Evolutionary conservation across 1,140 invertebrate species (phyloP), one percentile per base, ranked within the genome.

Genomic region (Drosophila orena): DNA sequence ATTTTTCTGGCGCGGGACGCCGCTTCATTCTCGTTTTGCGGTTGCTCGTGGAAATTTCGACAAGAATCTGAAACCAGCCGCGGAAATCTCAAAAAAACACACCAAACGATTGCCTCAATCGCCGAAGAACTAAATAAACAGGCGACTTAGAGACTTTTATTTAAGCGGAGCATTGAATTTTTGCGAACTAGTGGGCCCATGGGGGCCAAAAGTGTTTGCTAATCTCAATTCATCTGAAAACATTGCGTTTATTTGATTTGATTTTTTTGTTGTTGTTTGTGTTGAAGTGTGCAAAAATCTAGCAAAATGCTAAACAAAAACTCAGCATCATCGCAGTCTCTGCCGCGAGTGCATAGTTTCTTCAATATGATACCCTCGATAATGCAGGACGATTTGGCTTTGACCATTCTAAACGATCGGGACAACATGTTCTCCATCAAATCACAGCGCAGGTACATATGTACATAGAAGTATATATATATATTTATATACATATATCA

Each of bases 341-440:
- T 91, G 90, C 90, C 90, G 64, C 90, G 90, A 35, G 90, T 91
- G 38, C 90, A 91, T 53, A 91, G 90, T 30, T 91, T 91, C 55
- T 91, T 91, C 80, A 91, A 91, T 38, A 91, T 90, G 86, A 91
- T 91, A 76, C 90, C 90, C 5, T 85, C 90, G 49, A 91, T 91
- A 49, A 60, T 91, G 79, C 86, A 92, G 73, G 84, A 89, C 54
- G 91, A 92, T 75, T 74, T 92, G 81, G 91, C 91, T 15, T 59
- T 91, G 15, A 81, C 91, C 3, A 91, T 92, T 53, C 22, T 79
- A 17, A 79, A 77, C 74, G 91, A 92, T 86, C 77, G 81, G 35
- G 84, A 91, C 50, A 91, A 91, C 47, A 92, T 92, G 91, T 92
- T 92, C 70, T 86, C 88, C 17, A 90, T 91, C 20, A 92, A 92